These are phyloP conservation scores for Drosophila nigrodunni DNA, from an alignment of 1,140 invertebrate genomes.

Conservation along the genomic window DNA sequence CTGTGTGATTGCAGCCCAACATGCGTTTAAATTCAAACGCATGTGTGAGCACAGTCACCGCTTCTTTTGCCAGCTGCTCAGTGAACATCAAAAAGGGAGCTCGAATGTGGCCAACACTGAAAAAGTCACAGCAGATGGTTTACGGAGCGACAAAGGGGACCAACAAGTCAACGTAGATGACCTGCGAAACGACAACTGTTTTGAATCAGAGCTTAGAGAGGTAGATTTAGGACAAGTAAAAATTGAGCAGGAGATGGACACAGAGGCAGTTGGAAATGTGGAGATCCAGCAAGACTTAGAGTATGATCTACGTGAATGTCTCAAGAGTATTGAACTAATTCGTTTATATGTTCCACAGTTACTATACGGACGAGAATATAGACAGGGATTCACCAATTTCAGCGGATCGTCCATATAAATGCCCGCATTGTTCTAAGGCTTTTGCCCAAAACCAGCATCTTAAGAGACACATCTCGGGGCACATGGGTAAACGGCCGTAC, in stretches of 20 bases:
- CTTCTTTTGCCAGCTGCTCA: conserved; percentile 2
- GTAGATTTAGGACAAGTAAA: conserved; percentile 6
- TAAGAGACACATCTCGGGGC: conserved; percentile 3
- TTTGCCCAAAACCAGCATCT: conserved; percentile 5
- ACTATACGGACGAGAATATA: neutral
- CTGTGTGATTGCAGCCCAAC: conserved; percentile 1
- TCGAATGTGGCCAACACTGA: neutral
- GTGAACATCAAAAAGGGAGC: neutral
- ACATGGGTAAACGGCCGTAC: conserved; percentile 8
- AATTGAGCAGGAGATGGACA: neutral
- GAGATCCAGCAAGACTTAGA: neutral
- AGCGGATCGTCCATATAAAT: conserved; percentile 4
- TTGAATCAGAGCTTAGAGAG: neutral
- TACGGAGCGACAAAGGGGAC: neutral
- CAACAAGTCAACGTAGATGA: neutral
- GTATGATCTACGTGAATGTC: neutral
- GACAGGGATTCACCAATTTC: neutral
- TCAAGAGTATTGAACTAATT: neutral
- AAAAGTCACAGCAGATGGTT: neutral
- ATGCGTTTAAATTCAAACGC: conserved; percentile 14
- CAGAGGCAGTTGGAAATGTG: neutral
- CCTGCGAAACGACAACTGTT: neutral
- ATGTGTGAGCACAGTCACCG: conserved; percentile 11
- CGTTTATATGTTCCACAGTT: neutral
- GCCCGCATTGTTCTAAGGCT: neutral